Percentiles rank a stretch among this genome's conserved stretches.
Conservation (phyloP, 1,140 invertebrate genomes). For the Solenopsis invicta region DNA sequence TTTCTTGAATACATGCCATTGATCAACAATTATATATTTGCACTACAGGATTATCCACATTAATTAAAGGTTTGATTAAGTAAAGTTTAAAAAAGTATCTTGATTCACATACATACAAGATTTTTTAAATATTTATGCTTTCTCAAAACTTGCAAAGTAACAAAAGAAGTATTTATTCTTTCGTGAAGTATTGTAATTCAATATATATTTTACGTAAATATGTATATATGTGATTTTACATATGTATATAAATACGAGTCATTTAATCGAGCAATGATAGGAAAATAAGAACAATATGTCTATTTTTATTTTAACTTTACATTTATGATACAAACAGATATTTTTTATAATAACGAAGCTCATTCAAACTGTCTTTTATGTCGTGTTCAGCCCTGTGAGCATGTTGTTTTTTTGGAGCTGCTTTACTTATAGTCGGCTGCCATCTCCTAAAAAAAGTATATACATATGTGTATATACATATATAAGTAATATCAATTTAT, state of each 20-base stretch:
- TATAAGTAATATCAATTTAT: too few relatives aligned
- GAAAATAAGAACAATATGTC: background rate
- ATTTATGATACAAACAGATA: constrained; percentile 82
- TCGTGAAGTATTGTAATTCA: background rate
- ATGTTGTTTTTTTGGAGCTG: constrained; percentile 89
- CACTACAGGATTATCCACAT: constrained; percentile 98
- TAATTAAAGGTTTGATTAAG: constrained; percentile 94
- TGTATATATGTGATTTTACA: too few relatives aligned
- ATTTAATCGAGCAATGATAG: background rate
- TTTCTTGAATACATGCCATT: constrained; percentile 94
- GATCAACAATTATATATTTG: constrained; percentile 92
- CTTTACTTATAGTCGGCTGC: constrained; percentile 89
- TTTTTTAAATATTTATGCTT: background rate
- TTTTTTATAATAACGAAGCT: constrained; percentile 92
- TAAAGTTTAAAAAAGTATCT: constrained; percentile 63
- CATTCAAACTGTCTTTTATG: constrained; percentile 94
- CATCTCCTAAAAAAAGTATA: constrained; percentile 88
- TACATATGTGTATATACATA: constrained; percentile 31
- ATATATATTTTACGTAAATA: too few relatives aligned
- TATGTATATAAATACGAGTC: too few relatives aligned
- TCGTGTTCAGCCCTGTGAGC: constrained; percentile 93
- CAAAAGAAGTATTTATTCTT: background rate
- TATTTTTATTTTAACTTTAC: background rate
- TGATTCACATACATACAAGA: background rate
- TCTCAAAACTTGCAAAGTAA: background rate